Conservation (phyloP, 2,113 vertebrate species). For the Corythornis vintsioides region DNA sequence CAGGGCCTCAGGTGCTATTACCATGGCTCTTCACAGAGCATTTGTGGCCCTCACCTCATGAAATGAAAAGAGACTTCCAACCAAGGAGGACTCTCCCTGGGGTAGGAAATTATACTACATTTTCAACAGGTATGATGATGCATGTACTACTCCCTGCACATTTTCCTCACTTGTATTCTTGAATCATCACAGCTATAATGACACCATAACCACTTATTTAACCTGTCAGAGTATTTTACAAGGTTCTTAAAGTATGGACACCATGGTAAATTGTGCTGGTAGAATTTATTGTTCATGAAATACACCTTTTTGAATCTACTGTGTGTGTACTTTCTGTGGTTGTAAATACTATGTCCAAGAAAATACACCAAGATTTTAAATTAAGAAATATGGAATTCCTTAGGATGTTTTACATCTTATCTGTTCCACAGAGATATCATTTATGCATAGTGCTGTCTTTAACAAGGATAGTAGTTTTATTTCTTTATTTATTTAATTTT, state of each 20-base stretch:
- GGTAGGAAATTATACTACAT: background rate
- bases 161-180: background rate
- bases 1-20: background rate
- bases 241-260: background rate
- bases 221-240: background rate
- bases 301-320: background rate
- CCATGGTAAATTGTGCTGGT: background rate
- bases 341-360: background rate
- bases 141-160: background rate
- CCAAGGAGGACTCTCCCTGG: background rate
- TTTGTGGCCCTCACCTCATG: background rate
- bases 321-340: background rate
- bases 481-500: background rate
- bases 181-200: background rate
- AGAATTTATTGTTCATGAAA: constrained; percentile 12
- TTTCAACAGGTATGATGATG: background rate
- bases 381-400: background rate
- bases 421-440: background rate
- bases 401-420: background rate
- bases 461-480: background rate
- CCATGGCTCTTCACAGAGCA: background rate
- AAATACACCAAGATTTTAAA: background rate
- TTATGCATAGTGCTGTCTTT: background rate
- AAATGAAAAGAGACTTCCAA: background rate
- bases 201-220: background rate